Percentiles rank a stretch among this genome's conserved stretches.
Evolutionary conservation across 2,888 invertebrate genomes (phyloP).

Genomic region (Keiferia lycopersicella): DNA sequence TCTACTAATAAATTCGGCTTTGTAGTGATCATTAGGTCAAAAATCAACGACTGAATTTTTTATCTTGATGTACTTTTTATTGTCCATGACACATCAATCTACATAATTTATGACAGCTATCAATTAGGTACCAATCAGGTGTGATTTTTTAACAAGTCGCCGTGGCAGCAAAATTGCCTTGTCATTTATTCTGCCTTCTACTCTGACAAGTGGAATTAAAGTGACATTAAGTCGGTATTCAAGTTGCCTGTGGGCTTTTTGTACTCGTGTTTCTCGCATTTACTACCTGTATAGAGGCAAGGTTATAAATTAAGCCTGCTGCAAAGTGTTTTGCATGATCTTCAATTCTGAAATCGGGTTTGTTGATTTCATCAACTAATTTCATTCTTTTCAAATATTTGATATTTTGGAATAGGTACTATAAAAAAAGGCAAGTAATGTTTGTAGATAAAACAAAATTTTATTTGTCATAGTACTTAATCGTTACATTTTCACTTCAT

Average conservation of each 20-base stretch:
- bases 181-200: slow-evolving; percentile 29
- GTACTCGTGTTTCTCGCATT: slow-evolving; percentile 7
- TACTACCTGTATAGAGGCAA: neutral
- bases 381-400: too few species aligned
- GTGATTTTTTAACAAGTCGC: slow-evolving; percentile 21
- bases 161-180: slow-evolving; percentile 23
- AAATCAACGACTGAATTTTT: slow-evolving; percentile 13
- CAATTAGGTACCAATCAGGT: slow-evolving; percentile 18
- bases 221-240: slow-evolving; percentile 32
- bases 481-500: too few species aligned
- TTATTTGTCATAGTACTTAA: too few species aligned
- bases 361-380: too few species aligned
- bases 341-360: too few species aligned
- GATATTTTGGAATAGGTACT: too few species aligned
- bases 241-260: slow-evolving; percentile 22
- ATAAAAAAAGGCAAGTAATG: too few species aligned
- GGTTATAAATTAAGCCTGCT: neutral
- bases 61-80: slow-evolving; percentile 17
- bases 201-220: slow-evolving; percentile 30
- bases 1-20: slow-evolving; percentile 9
- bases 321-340: neutral
- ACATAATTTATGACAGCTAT: slow-evolving; percentile 10
- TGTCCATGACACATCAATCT: slow-evolving; percentile 20
- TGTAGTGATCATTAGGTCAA: slow-evolving; percentile 12
- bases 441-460: too few species aligned